Base-by-base conservation (phyloP, 2,113 vertebrate species). In the Agapornis roseicollis region DNA sequence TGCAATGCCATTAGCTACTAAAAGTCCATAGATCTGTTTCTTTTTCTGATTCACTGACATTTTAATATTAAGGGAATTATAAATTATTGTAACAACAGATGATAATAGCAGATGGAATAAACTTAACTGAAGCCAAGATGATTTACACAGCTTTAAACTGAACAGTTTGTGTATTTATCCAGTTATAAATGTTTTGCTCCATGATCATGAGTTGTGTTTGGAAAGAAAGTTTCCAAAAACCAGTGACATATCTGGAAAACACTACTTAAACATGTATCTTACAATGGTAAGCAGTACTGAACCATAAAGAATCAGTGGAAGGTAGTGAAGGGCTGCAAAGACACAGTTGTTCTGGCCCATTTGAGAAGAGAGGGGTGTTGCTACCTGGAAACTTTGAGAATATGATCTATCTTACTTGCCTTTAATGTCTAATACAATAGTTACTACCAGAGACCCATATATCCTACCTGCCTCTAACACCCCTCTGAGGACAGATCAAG, bases 71-170 rank as follows among this genome's bases (percentile, higher is more conserved):
- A 93, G 72, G 52, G 44, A 97, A 97, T 97, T 91, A 96, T 94
- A 97, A 97, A 97, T 96, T 97, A 96, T 85, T 91, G n/a, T 85
- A 96, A 95, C 72, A 97, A 81, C 94, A 98, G 97, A 97, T 97
- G 96, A 98, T 94, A 95, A 97, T 97, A 97, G 96, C 97, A 98
- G 97, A 98, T 97, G 96, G 96, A 97, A 97, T 96, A 96, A 97
- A 97, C 88, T 90, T 91, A 96, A 97, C 63, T 94, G 94, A 97
- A 97, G 91, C 89, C 89, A 96, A 95, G 74, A 95, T 96, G 71
- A 98, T 97, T 97, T 97, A 96, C 56, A 88, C 71, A 93, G 74
- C 69, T 97, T 96, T 93, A 91, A 94, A 95, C 28, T 91, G 86
- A 97, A 97, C 55, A 94, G 88, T 97, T 91, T 94, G 72, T 94